Percentiles rank a stretch among this genome's conserved stretches.
Conservation (phyloP, 1,140 invertebrate genomes). For the Brachionus angularis region DNA sequence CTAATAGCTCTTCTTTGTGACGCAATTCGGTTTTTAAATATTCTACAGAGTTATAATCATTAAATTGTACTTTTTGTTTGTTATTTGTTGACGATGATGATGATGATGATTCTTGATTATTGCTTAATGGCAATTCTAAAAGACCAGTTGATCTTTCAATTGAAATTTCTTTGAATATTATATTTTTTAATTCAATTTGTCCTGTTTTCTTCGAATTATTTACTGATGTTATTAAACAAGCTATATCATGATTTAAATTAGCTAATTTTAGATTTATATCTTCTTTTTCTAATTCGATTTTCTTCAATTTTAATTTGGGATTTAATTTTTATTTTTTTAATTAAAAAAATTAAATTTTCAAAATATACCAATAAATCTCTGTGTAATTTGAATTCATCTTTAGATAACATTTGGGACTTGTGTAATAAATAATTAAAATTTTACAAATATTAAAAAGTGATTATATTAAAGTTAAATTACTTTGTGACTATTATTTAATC, state of each 20-base stretch:
- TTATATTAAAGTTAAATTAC: not conserved
- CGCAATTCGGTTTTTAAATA: constrained; percentile 48
- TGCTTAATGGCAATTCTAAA: not conserved
- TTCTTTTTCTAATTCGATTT: constrained; percentile 42
- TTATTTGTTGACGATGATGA: not conserved
- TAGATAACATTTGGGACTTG: not conserved
- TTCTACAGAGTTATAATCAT: not conserved
- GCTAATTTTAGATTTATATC: constrained; percentile 36
- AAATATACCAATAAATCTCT: constrained; percentile 33
- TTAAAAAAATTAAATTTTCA: not conserved
- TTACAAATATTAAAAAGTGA: too few species aligned
- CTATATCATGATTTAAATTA: constrained; percentile 38
- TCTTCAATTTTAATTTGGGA: constrained; percentile 4
- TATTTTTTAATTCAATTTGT: constrained; percentile 25
- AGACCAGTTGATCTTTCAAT: too few species aligned
- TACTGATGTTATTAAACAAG: constrained; percentile 3
- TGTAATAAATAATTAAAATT: not conserved
- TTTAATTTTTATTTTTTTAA: too few species aligned
- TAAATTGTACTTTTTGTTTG: constrained; percentile 9
- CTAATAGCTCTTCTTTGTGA: constrained; percentile 49
- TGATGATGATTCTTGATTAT: not conserved
- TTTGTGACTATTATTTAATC: not conserved
- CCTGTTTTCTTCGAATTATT: constrained; percentile 15
- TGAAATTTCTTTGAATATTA: constrained; percentile 32
- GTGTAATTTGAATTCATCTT: constrained; percentile 39